phyloP scores from a whole-genome alignment of 2,113 vertebrate species.

The Falcunculus frontatus region DNA sequence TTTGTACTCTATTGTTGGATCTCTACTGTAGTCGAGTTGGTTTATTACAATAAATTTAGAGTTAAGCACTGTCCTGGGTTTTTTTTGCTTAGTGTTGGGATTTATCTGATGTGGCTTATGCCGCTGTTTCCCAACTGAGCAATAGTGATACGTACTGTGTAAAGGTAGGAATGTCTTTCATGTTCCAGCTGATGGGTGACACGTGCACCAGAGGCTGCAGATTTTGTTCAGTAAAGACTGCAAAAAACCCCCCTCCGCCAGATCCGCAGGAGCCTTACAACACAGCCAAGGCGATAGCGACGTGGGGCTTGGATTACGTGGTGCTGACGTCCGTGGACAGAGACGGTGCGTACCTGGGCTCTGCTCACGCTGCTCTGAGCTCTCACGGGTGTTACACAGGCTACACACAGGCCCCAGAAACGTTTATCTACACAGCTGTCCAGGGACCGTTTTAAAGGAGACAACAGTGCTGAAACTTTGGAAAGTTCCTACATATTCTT shows the following conservation, averaged over 20 bases:
- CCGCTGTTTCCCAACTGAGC: neutral
- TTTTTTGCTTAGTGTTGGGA: neutral
- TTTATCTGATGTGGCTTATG: neutral
- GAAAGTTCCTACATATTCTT: neutral
- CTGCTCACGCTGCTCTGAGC: neutral
- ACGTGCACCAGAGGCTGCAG: slow-evolving; percentile 95
- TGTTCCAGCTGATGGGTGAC: slow-evolving; percentile 91
- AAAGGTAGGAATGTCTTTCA: neutral
- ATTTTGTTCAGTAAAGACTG: slow-evolving; percentile 96
- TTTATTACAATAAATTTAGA: neutral
- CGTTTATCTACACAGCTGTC: neutral
- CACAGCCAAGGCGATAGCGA: slow-evolving; percentile 88
- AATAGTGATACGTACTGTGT: neutral
- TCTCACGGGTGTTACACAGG: fast-evolving
- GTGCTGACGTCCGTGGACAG: slow-evolving; percentile 95
- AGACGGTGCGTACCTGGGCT: slow-evolving; percentile 78
- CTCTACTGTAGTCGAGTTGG: neutral
- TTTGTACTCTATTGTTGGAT: neutral
- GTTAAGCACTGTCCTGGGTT: neutral
- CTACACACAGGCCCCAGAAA: neutral
- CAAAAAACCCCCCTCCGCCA: slow-evolving; percentile 81
- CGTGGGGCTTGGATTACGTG: slow-evolving; percentile 98
- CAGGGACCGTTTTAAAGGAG: neutral
- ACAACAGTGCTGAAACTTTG: neutral
- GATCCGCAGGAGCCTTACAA: slow-evolving; percentile 88